Base-by-base conservation (phyloP, 2,888 invertebrate genomes). In the Cynaeus angustus region DNA sequence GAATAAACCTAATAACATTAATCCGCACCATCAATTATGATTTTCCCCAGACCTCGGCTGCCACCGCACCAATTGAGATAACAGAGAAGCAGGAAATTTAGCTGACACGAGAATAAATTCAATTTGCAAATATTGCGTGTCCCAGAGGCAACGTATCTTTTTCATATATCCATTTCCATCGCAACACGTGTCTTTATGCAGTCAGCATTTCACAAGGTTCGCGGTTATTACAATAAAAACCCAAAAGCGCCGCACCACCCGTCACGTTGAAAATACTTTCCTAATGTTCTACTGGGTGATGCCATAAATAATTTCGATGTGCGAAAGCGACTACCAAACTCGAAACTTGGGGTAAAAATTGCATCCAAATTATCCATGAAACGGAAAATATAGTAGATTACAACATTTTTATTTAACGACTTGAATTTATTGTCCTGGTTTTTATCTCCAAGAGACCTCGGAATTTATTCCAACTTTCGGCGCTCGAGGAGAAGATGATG, bases 171-270 rank as follows among this genome's bases (percentile, higher is more conserved):
- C 74, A 78, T 80, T 79, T 77, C 79, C 75, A 77, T 78, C 70
- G 79, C 78, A 78, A 80, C 81, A 81, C 81, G 81, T 81, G 81
- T 79, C 78, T 74, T 77, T 78, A 76, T 78, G 78, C 78, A 78
- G 79, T 80, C 80, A 78, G 78, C 79, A 76, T 80, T 80, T 81
- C 79, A 77, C 80, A 76, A 76, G 78, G 79, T 77, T 77, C 77
- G 75, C 79, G 80, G 79, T 82, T 82, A 81, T 81, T 80, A 80
- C 80, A 81, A 82, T 81, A 81, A 81, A 82, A 81, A 79, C 68
- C 77, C 75, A 70, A 71, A 68, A 67, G 75, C 72, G 72, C 69
- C 70, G 56, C 72, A 58, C 70, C 58, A 48, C 67, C 74, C 78
- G 73, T 75, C 77, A 76, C 76, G 76, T 74, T 73, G 77, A 78